A percentile compares a stretch with the other conserved stretches of the same genome.
phyloP scores from a whole-genome alignment of 2,797 vertebrate genomes.

The Muscicapa striata region DNA sequence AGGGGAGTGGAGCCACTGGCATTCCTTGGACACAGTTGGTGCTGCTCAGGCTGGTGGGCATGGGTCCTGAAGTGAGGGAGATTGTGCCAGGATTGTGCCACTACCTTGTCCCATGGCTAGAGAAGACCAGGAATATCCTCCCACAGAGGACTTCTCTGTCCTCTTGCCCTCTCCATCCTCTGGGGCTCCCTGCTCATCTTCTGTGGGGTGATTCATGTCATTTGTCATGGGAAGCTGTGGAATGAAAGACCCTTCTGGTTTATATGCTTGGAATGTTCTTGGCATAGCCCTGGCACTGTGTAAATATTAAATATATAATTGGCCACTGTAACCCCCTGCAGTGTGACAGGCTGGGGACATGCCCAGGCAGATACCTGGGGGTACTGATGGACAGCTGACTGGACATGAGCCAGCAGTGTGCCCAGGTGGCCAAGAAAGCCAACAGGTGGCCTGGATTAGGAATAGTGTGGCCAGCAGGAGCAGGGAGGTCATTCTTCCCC shows the following conservation, averaged over 20 bases:
- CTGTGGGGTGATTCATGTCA: not conserved
- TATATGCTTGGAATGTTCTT: not conserved
- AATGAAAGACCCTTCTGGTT: not conserved
- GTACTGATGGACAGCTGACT: too few relatives aligned
- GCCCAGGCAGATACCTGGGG: too few relatives aligned
- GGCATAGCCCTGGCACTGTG: not conserved
- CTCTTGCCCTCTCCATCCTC: not conserved
- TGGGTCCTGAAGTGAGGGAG: not conserved
- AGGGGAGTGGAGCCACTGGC: not conserved
- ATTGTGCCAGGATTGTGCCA: not conserved
- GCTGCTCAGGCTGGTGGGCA: not conserved
- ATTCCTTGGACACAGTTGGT: not conserved
- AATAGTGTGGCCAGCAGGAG: too few relatives aligned
- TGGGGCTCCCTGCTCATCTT: rapidly evolving
- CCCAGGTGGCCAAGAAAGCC: too few relatives aligned
- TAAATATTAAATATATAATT: not conserved
- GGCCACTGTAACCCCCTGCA: too few relatives aligned
- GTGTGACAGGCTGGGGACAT: too few relatives aligned
- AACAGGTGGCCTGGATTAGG: too few relatives aligned
- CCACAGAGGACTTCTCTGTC: not conserved
- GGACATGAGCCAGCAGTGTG: too few relatives aligned
- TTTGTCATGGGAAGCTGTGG: not conserved
- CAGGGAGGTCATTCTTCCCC: too few relatives aligned
- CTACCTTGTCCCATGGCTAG: not conserved
- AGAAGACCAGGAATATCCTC: not conserved